Percentiles rank a stretch among this genome's conserved stretches.
Conservation (phyloP, 1,140 invertebrate species). For the Brachionus manjavacas region DNA sequence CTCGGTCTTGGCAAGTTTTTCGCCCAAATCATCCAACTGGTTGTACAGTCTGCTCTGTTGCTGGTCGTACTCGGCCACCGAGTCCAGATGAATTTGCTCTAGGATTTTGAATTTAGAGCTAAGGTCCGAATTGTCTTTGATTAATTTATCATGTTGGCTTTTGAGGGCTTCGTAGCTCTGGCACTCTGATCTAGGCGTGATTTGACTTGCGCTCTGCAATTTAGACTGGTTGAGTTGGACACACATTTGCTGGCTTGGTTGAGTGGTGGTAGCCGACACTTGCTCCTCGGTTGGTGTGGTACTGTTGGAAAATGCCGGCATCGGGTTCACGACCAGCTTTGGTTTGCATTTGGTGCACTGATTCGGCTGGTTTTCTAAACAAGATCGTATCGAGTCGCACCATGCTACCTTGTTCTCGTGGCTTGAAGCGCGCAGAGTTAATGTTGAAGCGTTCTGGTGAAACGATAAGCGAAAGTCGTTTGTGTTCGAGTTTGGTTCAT, state of each 20-base stretch:
- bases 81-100: constrained; percentile 25
- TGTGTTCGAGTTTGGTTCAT: not conserved
- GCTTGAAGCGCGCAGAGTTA: not conserved
- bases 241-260: not conserved
- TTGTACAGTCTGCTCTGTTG: not conserved
- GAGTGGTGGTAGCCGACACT: not conserved
- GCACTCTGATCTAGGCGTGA: not conserved
- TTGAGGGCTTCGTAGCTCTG: not conserved
- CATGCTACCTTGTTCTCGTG: not conserved
- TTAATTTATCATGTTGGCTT: not conserved
- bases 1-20: not conserved
- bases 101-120: constrained; percentile 23
- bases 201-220: not conserved
- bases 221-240: not conserved
- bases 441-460: not conserved
- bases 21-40: not conserved
- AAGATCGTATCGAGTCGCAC: constrained; percentile 1
- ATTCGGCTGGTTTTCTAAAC: not conserved
- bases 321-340: constrained; percentile 39
- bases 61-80: not conserved
- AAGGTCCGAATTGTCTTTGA: not conserved
- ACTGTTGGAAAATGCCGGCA: not conserved
- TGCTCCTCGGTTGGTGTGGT: not conserved
- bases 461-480: not conserved
- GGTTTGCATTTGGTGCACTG: constrained; percentile 33